Evolutionary conservation across 1,140 invertebrate species (phyloP), one percentile per base, ranked within the genome.

Genomic region (Drosophila sp.): DNA sequence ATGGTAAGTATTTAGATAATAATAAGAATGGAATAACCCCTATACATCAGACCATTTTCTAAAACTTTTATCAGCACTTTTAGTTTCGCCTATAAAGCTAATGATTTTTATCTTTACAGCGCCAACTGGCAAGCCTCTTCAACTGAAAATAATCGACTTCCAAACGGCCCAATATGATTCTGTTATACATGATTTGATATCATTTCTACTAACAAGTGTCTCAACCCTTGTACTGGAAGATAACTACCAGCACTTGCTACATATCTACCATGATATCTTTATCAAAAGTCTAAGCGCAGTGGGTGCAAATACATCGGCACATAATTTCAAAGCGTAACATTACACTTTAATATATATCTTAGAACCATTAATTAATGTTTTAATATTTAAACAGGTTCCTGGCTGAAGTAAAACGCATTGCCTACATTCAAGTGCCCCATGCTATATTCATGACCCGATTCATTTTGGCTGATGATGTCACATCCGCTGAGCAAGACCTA

Each of bases 141-240:
- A 92, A 45, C 77, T 94, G 6, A 95, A 94, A 90, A 93, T 95
- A 32, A 91, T 95, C 1, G 95, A 95, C 74, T 94, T 94, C 51
- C 95, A 95, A 87, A 93, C 93, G 7, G 92, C 93, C 18, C 75
- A 93, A 9, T 93, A 93, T 51, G 87, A 92, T 13, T 94, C 93
- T 38, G 92, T 93, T 2, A 57, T 92, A 0, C 90, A 93, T 14
- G 94, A 95, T 73, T 67, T 95, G 13, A 77, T 93, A 2, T 94
- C 94, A 50, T 94, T 94, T 59, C 54, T 95, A 9, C 92, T 93
- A 36, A 93, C 93, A 2, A 94, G 94, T 58, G 80, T 94, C 7
- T 72, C 91, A 38, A 82, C 84, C 2, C 63, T 90, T 0, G 78
- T 93, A 0, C 72, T 93, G 0, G 90, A 92, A 0, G 58, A 92